These are phyloP conservation scores for Dryomyza anilis DNA, from an alignment of 2,888 invertebrate species.

Conservation along the genomic window DNA sequence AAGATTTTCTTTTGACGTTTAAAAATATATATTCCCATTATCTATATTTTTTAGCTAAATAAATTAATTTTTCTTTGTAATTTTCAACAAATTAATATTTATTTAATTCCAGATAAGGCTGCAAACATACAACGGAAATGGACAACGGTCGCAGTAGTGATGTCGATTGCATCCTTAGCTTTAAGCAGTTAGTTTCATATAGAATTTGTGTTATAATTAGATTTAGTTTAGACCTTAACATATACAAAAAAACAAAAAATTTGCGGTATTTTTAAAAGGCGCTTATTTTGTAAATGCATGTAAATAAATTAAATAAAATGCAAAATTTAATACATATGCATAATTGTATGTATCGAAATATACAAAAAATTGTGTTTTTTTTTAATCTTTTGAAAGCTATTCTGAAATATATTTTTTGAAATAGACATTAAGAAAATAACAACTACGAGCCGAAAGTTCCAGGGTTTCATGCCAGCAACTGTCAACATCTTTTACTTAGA, in stretches of 20 bases:
- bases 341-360: conserved; percentile 42
- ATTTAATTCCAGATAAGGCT: conserved; percentile 53
- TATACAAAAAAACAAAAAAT: conserved; percentile 55
- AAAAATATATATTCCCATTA: too few species aligned
- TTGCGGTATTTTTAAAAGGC: conserved; percentile 61
- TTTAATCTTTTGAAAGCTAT: too few species aligned
- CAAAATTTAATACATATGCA: conserved; percentile 38
- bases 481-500: too few species aligned
- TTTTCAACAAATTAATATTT: not conserved
- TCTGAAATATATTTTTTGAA: too few species aligned
- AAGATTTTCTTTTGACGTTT: too few species aligned
- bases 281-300: conserved; percentile 62
- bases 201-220: conserved; percentile 46
- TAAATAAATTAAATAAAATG: conserved; percentile 55
- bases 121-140: conserved; percentile 61
- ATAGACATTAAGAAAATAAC: too few species aligned
- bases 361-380: not conserved
- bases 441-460: too few species aligned
- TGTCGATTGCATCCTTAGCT: conserved; percentile 61
- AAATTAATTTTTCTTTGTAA: too few species aligned
- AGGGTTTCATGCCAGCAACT: too few species aligned
- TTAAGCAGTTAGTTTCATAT: conserved; percentile 61
- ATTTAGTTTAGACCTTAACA: conserved; percentile 56
- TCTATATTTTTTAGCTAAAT: too few species aligned
- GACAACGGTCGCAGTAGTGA: conserved; percentile 60